Conservation (phyloP, 2,888 invertebrate genomes). For the Flabesymbios commensalis region DNA sequence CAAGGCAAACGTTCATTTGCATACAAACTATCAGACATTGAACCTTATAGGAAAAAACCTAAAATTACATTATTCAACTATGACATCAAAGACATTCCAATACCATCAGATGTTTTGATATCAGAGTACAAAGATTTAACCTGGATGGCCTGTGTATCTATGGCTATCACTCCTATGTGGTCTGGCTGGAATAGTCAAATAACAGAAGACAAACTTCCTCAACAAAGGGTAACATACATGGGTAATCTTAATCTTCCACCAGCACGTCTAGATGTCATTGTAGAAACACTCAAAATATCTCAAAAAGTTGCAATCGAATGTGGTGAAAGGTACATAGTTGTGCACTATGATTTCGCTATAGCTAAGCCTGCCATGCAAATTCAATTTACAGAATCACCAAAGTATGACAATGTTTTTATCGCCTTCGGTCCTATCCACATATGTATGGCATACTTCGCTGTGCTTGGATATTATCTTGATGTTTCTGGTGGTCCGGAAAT, state of each 20-base stretch:
- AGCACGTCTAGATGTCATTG: conserved; percentile 28
- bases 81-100: neutral
- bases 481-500: conserved; percentile 32
- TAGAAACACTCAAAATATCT: conserved; percentile 24
- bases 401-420: conserved; percentile 13
- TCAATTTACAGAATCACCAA: conserved; percentile 3
- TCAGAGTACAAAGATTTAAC: neutral
- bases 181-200: conserved; percentile 28
- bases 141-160: conserved; percentile 1
- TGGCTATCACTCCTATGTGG: conserved; percentile 18
- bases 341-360: conserved; percentile 12
- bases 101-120: neutral
- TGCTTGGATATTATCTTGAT: conserved; percentile 31
- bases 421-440: conserved; percentile 34
- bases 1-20: neutral
- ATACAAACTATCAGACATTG: neutral
- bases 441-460: conserved; percentile 30
- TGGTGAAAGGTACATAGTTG: conserved; percentile 5
- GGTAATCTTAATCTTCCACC: conserved; percentile 24
- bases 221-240: conserved; percentile 24
- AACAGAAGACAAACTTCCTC: conserved; percentile 19
- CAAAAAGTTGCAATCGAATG: conserved; percentile 25
- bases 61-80: neutral
- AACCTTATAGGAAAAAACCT: conserved; percentile 8
- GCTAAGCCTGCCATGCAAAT: conserved; percentile 10